Evolutionary conservation across 2,888 invertebrate species (phyloP).

Genomic region (Pemphredon lugubris): DNA sequence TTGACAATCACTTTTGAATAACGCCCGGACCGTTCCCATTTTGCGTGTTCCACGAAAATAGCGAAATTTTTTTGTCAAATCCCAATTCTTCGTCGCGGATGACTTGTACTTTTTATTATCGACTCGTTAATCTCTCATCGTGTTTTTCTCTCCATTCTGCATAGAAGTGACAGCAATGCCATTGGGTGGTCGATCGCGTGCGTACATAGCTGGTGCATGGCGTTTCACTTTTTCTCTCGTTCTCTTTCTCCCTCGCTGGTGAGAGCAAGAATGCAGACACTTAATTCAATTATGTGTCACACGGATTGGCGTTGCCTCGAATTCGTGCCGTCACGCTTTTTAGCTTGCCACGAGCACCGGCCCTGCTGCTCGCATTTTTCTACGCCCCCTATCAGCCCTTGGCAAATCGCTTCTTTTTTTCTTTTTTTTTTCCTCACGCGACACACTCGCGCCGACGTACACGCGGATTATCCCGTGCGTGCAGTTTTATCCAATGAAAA

Average conservation of each 20-base stretch:
- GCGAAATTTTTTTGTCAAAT: too few species aligned
- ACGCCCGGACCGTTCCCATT: too few species aligned
- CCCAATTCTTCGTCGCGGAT: too few species aligned
- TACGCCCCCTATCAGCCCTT: too few species aligned
- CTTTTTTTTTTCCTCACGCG: slow-evolving; percentile 38
- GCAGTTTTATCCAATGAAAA: slow-evolving; percentile 3
- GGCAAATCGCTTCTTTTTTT: too few species aligned
- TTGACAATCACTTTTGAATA: too few species aligned
- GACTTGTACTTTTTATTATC: background rate
- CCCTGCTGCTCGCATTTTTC: too few species aligned
- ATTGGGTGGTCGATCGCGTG: slow-evolving; percentile 22
- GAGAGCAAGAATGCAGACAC: slow-evolving; percentile 45
- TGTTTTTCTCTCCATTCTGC: too few species aligned
- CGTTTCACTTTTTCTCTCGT: slow-evolving; percentile 8
- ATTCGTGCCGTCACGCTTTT: slow-evolving; percentile 63
- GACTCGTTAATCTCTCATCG: background rate
- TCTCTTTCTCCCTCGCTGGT: slow-evolving; percentile 21
- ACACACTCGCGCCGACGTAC: slow-evolving; percentile 24
- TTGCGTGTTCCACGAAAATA: too few species aligned
- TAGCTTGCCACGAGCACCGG: slow-evolving; percentile 9
- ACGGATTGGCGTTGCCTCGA: slow-evolving; percentile 46
- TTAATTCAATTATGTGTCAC: slow-evolving; percentile 57
- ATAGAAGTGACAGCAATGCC: too few species aligned
- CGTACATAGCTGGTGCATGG: slow-evolving; percentile 1
- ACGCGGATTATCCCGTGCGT: slow-evolving; percentile 19